Conservation (phyloP, 2,797 vertebrate species). For the Chaetophractus vellerosus region DNA sequence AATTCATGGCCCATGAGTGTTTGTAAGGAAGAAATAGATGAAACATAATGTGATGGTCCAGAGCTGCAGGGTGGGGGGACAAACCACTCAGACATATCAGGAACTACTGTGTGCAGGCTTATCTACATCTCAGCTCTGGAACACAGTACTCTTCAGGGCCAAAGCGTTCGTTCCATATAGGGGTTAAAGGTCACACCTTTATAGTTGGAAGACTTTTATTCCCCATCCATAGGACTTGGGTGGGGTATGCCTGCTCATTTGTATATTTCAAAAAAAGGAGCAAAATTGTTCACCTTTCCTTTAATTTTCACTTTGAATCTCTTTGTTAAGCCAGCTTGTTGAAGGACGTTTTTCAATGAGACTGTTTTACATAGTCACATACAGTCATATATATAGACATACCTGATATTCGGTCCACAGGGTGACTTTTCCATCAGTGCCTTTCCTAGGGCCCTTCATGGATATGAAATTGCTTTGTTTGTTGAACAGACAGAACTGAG, state of each 20-base stretch:
- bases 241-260: not conserved
- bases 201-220: not conserved
- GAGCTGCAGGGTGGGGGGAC: not conserved
- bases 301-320: not conserved
- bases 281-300: not conserved
- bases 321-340: not conserved
- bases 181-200: not conserved
- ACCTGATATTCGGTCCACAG: not conserved
- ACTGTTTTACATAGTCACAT: not conserved
- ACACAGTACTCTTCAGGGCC: not conserved
- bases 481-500: not conserved
- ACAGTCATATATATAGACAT: accelerated
- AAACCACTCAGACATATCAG: not conserved
- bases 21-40: not conserved
- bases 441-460: not conserved
- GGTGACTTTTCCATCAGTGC: not conserved
- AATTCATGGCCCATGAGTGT: too few species aligned
- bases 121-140: not conserved
- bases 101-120: not conserved
- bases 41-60: not conserved
- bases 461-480: not conserved
- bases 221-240: not conserved
- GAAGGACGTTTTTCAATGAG: not conserved
- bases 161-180: not conserved
- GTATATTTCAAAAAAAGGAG: not conserved